A percentile compares a stretch with the other conserved stretches of the same genome.
Evolutionary conservation across 2,113 vertebrate species (phyloP).

Genomic region (Phasianus colchicus): DNA sequence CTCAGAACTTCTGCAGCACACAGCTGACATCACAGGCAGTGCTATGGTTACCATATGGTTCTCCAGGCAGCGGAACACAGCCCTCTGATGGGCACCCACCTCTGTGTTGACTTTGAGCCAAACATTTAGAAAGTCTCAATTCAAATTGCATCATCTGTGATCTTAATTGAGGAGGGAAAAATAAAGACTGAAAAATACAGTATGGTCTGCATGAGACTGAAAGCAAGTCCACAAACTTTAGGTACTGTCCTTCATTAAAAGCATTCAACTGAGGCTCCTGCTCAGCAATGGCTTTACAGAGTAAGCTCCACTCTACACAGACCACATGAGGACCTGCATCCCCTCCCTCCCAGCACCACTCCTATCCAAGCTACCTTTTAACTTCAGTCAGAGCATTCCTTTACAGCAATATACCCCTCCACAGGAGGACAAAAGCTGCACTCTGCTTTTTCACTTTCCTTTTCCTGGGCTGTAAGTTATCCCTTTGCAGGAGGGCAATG

Average conservation of each 20-base stretch:
- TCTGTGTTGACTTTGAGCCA: background rate
- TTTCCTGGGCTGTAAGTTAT: background rate
- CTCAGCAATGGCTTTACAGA: background rate
- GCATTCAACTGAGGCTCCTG: rapidly evolving
- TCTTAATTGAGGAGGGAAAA: background rate
- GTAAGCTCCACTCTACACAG: background rate
- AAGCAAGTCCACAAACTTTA: background rate
- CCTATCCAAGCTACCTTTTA: background rate
- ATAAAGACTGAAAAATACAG: background rate
- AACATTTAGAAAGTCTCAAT: background rate
- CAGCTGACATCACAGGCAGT: rapidly evolving
- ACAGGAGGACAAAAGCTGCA: background rate
- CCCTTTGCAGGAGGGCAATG: background rate
- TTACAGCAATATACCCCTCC: too few relatives aligned
- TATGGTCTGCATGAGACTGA: background rate
- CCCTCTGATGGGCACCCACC: background rate
- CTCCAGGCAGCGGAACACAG: too few relatives aligned
- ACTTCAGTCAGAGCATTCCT: background rate
- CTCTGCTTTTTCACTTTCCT: background rate
- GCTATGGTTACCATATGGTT: background rate
- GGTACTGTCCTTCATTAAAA: background rate
- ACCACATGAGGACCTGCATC: rapidly evolving
- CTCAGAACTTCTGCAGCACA: background rate
- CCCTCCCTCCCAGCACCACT: background rate
- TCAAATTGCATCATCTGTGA: background rate